These are phyloP conservation scores for Lepilemur ruficaudatus DNA, from an alignment of 2,797 vertebrate genomes.

Conservation along the genomic window DNA sequence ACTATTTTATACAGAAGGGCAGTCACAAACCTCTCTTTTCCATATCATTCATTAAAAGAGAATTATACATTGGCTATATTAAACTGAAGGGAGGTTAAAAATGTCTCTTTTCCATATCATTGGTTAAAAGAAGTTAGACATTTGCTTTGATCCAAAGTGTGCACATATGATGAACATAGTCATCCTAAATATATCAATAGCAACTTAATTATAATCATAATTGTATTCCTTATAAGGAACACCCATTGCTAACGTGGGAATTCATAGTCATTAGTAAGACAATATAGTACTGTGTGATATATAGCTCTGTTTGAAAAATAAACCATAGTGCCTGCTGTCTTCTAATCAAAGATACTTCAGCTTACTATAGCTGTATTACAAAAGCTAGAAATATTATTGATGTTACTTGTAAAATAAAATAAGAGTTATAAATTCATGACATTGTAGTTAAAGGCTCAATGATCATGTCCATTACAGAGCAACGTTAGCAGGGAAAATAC, in stretches of 20 bases:
- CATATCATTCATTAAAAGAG: neutral
- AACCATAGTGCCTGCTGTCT: neutral
- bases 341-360: constrained; percentile 31
- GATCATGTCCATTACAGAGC: neutral
- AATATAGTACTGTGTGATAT: neutral
- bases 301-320: neutral
- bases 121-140: neutral
- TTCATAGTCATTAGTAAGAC: neutral
- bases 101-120: neutral
- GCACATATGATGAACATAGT: neutral
- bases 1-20: neutral
- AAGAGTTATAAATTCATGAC: neutral
- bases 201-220: constrained; percentile 25
- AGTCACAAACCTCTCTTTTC: neutral
- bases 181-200: constrained; percentile 60
- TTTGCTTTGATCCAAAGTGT: constrained; percentile 36
- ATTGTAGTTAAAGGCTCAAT: neutral
- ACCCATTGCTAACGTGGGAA: neutral
- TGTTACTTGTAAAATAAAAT: neutral
- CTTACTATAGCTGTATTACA: neutral
- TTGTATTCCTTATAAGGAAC: neutral
- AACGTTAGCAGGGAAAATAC: neutral
- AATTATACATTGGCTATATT: constrained; percentile 6
- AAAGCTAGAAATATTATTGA: neutral
- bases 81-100: neutral